Conservation (phyloP, 2,113 vertebrate species). For the Cyanocitta stelleri region DNA sequence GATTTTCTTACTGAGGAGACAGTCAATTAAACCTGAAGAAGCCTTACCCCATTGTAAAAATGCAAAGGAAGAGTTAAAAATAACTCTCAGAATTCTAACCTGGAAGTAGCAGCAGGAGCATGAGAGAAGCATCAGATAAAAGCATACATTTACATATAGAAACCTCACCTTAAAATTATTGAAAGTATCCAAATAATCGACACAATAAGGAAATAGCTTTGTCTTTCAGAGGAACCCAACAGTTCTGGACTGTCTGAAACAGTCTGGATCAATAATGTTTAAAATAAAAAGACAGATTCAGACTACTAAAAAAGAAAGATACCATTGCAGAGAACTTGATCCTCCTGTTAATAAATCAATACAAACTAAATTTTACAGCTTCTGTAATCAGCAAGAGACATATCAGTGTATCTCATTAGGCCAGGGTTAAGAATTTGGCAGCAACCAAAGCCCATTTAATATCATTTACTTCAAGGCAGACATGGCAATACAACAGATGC, state of each 20-base stretch:
- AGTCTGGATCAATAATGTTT: conserved; percentile 2
- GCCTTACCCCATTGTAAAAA: neutral
- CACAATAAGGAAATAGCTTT: neutral
- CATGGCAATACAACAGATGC: conserved; percentile 71
- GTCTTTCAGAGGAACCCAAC: neutral
- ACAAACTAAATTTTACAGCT: conserved; percentile 62
- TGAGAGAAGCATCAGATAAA: neutral
- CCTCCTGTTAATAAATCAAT: conserved; percentile 57
- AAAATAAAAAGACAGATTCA: neutral
- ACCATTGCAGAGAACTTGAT: neutral
- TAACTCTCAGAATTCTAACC: neutral
- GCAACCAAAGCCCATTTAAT: conserved; percentile 69
- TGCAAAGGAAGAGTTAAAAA: neutral
- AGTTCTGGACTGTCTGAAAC: neutral
- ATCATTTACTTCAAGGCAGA: conserved; percentile 69
- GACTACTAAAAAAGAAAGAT: conserved; percentile 8
- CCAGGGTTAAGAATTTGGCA: conserved; percentile 56
- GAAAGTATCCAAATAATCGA: neutral
- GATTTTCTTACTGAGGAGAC: neutral
- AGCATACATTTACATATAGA: neutral
- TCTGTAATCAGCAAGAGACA: conserved; percentile 61
- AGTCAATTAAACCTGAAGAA: neutral
- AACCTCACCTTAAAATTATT: neutral
- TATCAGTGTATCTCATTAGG: conserved; percentile 64
- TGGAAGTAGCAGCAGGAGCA: neutral